Evolutionary conservation across 1,140 invertebrate genomes (phyloP), one percentile per base, ranked within the genome.

Genomic region (Lepeophtheirus salmonis): DNA sequence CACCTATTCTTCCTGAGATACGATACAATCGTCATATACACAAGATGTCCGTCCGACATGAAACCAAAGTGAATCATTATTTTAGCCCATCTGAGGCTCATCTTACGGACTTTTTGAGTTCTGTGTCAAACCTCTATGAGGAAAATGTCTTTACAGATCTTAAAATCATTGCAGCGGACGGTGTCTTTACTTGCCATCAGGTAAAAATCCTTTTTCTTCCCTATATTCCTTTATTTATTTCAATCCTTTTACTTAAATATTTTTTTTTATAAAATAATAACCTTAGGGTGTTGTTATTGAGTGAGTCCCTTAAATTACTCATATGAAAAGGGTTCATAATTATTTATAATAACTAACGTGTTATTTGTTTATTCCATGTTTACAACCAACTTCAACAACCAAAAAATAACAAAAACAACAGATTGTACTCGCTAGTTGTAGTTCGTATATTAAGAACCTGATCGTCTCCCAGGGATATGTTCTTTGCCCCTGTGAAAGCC

Each of bases 1-100:
- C 30, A n/a, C n/a, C 30, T 6, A 6, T n/a, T 10, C 30, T 41
- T 6, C n/a, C 30, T 41, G 30, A 41, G 30, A n/a, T 10, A 41
- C 6, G 30, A 41, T 10, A n/a, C 30, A 41, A 41, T 6, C 30
- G n/a, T 6, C n/a, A 41, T 41, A 41, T n/a, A 41, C n/a, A 41
- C 6, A 41, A 41, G 30, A 57, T 57, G 55, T 20, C 55, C 17
- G 16, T 57, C 20, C 16, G 21, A n/a, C 55, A 57, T 25, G 17
- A 41, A 14, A 30, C 55, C 55, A 57, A 57, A 17, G 17, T 41
- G 13, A 57, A 21, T 14, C 55, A 57, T 41, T 57, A 41, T 23
- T 30, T 26, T 3, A 26, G 22, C n/a, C 23, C 55, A 17, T 23
- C 55, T 14, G 26, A 24, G 26, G 26, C 21, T 14, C 55, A 57